A percentile compares a stretch with the other conserved stretches of the same genome.
phyloP scores from a whole-genome alignment of 2,888 invertebrate species.

The Amblyjoppa proteus region DNA sequence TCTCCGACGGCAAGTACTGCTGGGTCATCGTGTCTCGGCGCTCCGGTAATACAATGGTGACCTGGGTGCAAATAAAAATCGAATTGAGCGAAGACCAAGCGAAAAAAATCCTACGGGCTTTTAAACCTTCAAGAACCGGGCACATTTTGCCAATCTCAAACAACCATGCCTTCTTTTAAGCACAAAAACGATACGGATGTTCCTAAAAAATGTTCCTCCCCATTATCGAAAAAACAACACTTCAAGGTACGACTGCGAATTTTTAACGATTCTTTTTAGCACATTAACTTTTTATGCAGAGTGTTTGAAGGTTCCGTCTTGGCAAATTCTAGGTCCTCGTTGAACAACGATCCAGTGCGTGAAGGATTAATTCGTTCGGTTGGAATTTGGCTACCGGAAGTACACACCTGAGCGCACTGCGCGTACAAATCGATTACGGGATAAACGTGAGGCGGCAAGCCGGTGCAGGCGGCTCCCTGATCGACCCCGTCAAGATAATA shows the following conservation, averaged over 20 bases:
- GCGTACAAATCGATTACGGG: conserved; percentile 98
- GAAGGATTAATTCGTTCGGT: not conserved
- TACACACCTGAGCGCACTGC: conserved; percentile 95
- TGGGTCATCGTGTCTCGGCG: conserved; percentile 82
- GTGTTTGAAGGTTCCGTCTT: too few species aligned
- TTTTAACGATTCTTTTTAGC: too few species aligned
- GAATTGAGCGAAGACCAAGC: not conserved
- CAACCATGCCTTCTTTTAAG: too few species aligned
- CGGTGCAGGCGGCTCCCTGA: conserved; percentile 94
- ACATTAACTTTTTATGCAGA: too few species aligned
- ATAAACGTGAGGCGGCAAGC: conserved; percentile 92
- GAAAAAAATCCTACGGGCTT: not conserved
- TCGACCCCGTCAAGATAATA: conserved; percentile 95
- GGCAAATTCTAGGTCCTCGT: too few species aligned
- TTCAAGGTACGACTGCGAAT: too few species aligned
- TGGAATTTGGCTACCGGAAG: conserved; percentile 58
- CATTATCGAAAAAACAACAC: too few species aligned
- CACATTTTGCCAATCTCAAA: too few species aligned
- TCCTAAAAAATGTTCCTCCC: too few species aligned
- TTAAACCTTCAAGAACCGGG: not conserved
- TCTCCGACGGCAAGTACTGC: conserved; percentile 84
- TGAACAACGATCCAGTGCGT: too few species aligned
- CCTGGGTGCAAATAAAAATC: conserved; percentile 71
- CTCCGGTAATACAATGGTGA: conserved; percentile 82
- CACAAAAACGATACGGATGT: too few species aligned